Evolutionary conservation across 2,888 invertebrate species (phyloP), one percentile per base, ranked within the genome.

Genomic region (Chironomus riparius): DNA sequence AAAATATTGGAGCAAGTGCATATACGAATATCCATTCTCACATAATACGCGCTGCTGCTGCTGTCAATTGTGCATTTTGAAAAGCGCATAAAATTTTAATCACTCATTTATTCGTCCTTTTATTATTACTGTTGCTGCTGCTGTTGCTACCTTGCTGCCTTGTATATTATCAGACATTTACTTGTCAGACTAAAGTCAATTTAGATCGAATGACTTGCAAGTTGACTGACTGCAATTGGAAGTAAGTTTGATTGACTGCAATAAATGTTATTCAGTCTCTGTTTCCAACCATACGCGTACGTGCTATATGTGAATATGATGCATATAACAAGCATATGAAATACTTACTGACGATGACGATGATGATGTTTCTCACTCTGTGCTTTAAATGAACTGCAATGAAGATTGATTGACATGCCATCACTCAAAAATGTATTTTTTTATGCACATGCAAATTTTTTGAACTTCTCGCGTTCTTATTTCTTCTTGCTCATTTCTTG

Each of bases 391-490:
- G 38, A 38, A 38, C 38, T 47, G 70, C 47, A 47, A 28, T 24
- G 71, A 21, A 56, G 72, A 72, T 62, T 61, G 72, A 72, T 72
- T 72, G 72, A 72, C 72, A 28, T 56, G 72, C 72, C 72, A 72
- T 72, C 72, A 72, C 72, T 72, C 72, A 72, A 15, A 18, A 15
- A 56, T 15, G 18, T 24, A 47, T 1, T 6, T 12, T 18, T 38
- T 56, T 18, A 56, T 28, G 47, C 68, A 68, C 68, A 68, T 24
- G 47, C 47, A 24, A 38, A 22, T 65, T 13, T 18, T 48, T 48
- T 70, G 48, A 70, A 70, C 48, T 48, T 70, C 21, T 50, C 71
- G 38, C 56, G 65, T 21, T 21, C 21, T 13, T 22, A 18, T 0
- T 24, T 24, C 6, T 12, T 21, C 38, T 38, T 38, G 38, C n/a